Percentiles rank a stretch among this genome's conserved stretches.
Evolutionary conservation across 2,113 vertebrate genomes (phyloP).

Genomic region (Platichthys flesus): DNA sequence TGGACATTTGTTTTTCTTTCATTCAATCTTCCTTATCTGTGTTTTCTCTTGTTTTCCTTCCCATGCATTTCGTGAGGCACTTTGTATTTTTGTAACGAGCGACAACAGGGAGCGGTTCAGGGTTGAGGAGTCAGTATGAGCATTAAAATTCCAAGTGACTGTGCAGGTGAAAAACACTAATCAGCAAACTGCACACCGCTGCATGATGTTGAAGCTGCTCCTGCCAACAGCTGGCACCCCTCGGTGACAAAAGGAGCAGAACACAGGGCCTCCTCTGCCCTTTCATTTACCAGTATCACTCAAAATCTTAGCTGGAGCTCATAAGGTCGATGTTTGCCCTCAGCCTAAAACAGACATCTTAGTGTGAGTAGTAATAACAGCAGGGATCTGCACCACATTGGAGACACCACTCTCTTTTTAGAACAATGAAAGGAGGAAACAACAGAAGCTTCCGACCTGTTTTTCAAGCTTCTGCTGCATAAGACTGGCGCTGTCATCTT

Average conservation of each 20-base stretch:
- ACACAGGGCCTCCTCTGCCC: neutral
- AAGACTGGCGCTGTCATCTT: conserved; percentile 88
- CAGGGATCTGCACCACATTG: neutral
- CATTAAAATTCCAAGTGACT: conserved; percentile 5
- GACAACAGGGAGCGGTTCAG: neutral
- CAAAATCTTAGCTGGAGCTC: neutral
- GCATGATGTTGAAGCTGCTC: neutral
- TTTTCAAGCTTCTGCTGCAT: conserved; percentile 94
- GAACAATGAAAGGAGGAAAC: neutral
- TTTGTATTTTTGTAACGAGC: too few species aligned
- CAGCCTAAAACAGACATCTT: neutral
- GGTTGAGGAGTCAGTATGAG: neutral
- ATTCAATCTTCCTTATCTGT: too few species aligned
- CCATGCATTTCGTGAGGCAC: too few species aligned
- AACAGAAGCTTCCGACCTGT: conserved; percentile 83
- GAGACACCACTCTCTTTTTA: too few species aligned
- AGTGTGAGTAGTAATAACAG: neutral
- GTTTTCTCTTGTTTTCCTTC: too few species aligned
- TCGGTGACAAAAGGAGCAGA: neutral
- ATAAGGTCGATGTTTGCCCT: neutral
- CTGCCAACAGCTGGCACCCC: conserved; percentile 1
- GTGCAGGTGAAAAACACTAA: conserved; percentile 25
- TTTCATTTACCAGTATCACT: neutral
- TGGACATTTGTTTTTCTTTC: too few species aligned
- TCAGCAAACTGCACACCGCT: neutral